Percentiles rank a stretch among this genome's conserved stretches.
Conservation (phyloP, 2,113 vertebrate genomes). For the Geothlypis trichas region DNA sequence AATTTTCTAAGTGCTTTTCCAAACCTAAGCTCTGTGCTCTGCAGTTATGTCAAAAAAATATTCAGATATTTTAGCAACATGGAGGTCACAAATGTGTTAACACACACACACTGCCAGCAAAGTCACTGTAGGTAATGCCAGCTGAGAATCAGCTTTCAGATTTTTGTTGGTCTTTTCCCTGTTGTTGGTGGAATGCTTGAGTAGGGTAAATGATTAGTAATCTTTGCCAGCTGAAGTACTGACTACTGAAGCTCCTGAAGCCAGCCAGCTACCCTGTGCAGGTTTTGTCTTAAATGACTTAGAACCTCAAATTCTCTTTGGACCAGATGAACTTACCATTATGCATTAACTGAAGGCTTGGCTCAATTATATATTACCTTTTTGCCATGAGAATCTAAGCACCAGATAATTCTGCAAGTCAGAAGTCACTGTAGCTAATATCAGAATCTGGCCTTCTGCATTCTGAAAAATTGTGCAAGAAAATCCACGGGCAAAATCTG, state of each 20-base stretch:
- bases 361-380: background rate
- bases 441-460: background rate
- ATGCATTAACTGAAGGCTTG: background rate
- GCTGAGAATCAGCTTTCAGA: background rate
- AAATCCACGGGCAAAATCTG: background rate
- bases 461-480: background rate
- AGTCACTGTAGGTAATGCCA: background rate
- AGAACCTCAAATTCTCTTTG: background rate
- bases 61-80: background rate
- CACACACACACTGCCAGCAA: background rate
- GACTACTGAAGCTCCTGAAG: background rate
- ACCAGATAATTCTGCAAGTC: background rate
- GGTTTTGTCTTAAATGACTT: background rate
- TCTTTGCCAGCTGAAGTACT: constrained; percentile 1
- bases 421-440: background rate
- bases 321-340: background rate
- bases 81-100: background rate
- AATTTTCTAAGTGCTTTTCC: background rate
- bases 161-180: background rate
- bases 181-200: background rate
- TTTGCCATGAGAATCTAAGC: background rate
- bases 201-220: background rate
- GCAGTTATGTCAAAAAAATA: background rate
- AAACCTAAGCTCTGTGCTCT: background rate
- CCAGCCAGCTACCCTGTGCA: background rate